Conservation (phyloP, 2,113 vertebrate genomes). For the Papio anubis region DNA sequence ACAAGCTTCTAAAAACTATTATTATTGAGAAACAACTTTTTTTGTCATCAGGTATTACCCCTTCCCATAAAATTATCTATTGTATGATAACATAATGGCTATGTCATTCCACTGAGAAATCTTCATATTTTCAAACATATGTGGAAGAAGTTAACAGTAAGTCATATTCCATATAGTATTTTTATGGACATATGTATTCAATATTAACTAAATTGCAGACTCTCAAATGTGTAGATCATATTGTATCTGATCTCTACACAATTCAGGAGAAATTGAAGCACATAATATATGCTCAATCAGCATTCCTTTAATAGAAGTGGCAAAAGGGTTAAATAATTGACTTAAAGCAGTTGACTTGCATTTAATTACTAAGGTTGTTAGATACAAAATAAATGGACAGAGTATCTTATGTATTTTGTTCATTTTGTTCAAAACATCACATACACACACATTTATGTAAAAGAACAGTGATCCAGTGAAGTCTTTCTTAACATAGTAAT, state of each 20-base stretch:
- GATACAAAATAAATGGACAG: not conserved
- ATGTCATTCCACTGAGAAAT: not conserved
- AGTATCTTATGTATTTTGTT: slow-evolving; percentile 56
- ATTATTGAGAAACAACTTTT: not conserved
- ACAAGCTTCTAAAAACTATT: not conserved
- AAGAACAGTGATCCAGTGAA: not conserved
- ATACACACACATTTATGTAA: not conserved
- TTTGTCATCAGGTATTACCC: not conserved
- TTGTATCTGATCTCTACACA: not conserved
- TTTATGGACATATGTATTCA: not conserved
- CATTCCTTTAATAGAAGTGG: not conserved
- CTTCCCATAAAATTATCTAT: not conserved
- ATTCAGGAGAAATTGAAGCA: not conserved
- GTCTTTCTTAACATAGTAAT: not conserved
- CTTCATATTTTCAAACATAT: not conserved
- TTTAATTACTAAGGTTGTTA: slow-evolving; percentile 31
- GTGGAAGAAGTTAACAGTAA: not conserved
- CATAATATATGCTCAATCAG: not conserved
- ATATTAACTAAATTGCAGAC: not conserved
- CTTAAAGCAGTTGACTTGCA: slow-evolving; percentile 33
- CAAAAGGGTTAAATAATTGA: slow-evolving; percentile 44
- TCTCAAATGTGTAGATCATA: not conserved
- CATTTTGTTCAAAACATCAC: slow-evolving; percentile 48
- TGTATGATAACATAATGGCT: not conserved
- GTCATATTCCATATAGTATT: not conserved